Percentiles rank a stretch among this genome's conserved stretches.
Evolutionary conservation across 2,888 invertebrate species (phyloP).

Genomic region (Nymphalis c-album): DNA sequence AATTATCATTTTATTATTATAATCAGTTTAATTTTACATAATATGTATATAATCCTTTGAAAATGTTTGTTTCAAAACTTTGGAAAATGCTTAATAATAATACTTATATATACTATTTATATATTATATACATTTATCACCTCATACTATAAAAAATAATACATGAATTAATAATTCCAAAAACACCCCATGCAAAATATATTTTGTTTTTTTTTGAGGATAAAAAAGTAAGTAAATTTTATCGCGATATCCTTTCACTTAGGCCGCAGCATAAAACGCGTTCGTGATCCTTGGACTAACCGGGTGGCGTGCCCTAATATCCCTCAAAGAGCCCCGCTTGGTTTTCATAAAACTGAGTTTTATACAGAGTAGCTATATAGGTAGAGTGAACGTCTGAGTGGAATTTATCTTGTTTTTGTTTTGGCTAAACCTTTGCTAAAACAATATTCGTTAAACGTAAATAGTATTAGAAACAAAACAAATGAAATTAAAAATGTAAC

Average conservation of each 20-base stretch:
- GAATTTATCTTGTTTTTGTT: conserved; percentile 2
- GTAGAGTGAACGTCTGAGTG: conserved; percentile 16
- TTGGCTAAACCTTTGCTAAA: background rate
- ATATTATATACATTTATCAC: no score
- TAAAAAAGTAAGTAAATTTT: background rate
- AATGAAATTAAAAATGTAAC: no score
- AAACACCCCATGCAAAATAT: no score
- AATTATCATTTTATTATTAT: background rate
- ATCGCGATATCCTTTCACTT: conserved; percentile 38
- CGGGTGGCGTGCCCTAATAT: conserved; percentile 64
- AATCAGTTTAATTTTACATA: no score
- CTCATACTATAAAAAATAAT: no score
- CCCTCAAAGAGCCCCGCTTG: conserved; percentile 48
- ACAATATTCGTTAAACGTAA: no score
- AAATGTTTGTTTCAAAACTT: no score
- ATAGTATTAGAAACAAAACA: no score
- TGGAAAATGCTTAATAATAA: no score
- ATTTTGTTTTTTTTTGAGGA: conserved; percentile 13
- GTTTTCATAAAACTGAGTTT: conserved; percentile 42
- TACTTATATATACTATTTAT: no score
- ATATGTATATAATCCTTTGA: no score
- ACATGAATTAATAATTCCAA: no score
- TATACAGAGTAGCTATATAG: conserved; percentile 29
- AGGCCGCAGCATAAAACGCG: conserved; percentile 50
- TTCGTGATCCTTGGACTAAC: conserved; percentile 66